Evolutionary conservation across 1,140 invertebrate species (phyloP), one percentile per base, ranked within the genome.

Genomic region (Panagrolaimus sp.): DNA sequence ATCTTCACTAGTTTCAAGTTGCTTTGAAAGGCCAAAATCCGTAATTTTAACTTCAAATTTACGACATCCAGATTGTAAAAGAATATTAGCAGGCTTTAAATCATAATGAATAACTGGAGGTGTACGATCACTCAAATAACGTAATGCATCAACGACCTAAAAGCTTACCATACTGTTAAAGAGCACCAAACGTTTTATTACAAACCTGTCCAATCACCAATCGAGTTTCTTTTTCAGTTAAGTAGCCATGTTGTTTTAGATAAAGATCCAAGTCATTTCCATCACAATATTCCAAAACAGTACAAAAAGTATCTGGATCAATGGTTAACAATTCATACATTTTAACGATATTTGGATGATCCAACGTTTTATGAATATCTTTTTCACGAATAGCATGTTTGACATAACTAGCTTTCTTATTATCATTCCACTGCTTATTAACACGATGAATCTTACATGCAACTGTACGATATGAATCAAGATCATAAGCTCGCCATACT

Each of bases 251-350:
- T 83, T 89, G 93, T 86, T 99, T 99, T 80, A 99, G 88, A 88
- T 98, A 98, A 88, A 98, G 98, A 87, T 99, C 96, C 85, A 99
- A 89, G 89, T 99, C 96, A 87, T 98, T 95, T 74, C 96, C 96
- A 88, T 98, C 94, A 88, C 95, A 98, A 87, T 98, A 98, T 87
- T 99, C 96, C 81, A 99, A 88, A 82, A 99, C 96, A 83, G 96
- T 98, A 89, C 96, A 98, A 89, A 98, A 99, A 74, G 94, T 97
- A 87, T 99, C 98, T 81, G 93, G 92, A 87, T 99, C 96, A 85
- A 99, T 98, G 89, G 98, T 95, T 87, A 99, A 99, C 66, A 98
- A 94, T 86, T 98, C 96, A 85, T 94, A 98, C 73, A 98, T 88
- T 85, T 94, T 93, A 65, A 99, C 96, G 80, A 99, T 96, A 74